Evolutionary conservation across 2,113 vertebrate species (phyloP), one percentile per base, ranked within the genome.

Genomic region (Propithecus coquereli): DNA sequence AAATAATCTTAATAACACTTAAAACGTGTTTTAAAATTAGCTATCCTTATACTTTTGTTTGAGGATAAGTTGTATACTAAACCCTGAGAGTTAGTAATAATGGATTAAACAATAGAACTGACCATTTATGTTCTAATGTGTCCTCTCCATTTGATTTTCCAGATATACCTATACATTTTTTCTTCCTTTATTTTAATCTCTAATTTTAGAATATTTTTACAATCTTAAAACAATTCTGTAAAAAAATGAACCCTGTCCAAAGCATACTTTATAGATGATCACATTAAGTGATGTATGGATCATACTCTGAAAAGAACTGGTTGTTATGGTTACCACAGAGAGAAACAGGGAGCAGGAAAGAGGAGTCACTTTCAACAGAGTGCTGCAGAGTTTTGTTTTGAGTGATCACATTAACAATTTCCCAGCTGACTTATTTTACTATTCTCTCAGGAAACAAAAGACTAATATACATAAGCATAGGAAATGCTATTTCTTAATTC

Each of bases 211-310:
- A 74, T 43, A 54, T 43, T 94, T 96, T 70, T 54, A 94, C 63
- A 82, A 54, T 14, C 87, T 92, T 84, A 82, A 96, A 91, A 90
- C 70, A 92, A 77, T 88, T 96, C 43, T 73, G 22, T 85, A 83
- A 92, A 93, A 87, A 94, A 77, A 57, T 32, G 43, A 87, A 57
- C 17, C 54, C 2, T 87, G 30, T 66, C 82, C 34, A 82, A 83
- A 84, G 30, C 87, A 8, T 85, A 37, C 71, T 77, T 95, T 93
- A 77, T 61, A 73, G 61, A 82, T 66, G 43, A 87, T 92, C 23
- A 79, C 77, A 83, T 61, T 83, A 90, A 57, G 2, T 83, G 81
- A 70, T 74, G 25, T 16, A 43, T 50, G 43, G 34, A 54, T 65
- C 40, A 65, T 47, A 77, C 22, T 87, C 65, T 89, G 52, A 89